These are phyloP conservation scores for Mastomys coucha DNA, from an alignment of 2,113 vertebrate genomes.

Conservation along the genomic window DNA sequence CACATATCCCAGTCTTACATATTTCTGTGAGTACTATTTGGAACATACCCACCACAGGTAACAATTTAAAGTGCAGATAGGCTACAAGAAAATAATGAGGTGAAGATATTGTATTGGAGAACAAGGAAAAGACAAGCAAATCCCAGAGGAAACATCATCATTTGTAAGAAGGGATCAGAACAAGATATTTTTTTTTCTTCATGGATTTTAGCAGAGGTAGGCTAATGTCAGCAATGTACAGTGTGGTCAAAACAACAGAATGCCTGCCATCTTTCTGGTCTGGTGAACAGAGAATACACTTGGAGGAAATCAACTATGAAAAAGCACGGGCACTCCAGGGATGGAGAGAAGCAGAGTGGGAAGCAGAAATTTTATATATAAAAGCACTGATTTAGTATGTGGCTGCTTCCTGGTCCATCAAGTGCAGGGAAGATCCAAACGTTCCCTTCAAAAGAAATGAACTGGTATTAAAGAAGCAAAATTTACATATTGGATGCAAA, in stretches of 20 bases:
- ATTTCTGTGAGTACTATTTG: background rate
- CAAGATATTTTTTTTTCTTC: background rate
- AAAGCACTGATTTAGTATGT: background rate
- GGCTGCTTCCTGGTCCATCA: background rate
- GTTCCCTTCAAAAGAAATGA: background rate
- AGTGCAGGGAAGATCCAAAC: background rate
- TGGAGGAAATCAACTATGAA: background rate
- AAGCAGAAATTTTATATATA: background rate
- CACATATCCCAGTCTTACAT: background rate
- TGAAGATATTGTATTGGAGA: background rate
- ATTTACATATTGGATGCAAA: background rate
- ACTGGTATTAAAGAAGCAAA: background rate
- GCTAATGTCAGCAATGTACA: background rate
- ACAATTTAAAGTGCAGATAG: background rate
- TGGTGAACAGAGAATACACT: background rate
- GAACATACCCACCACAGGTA: background rate
- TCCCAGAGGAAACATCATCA: background rate
- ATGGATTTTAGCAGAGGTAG: background rate
- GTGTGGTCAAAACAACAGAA: background rate
- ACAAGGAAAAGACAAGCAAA: background rate
- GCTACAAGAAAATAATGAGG: background rate
- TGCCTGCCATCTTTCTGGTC: background rate
- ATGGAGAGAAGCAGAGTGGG: background rate
- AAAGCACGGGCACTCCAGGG: background rate
- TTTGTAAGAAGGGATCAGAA: background rate